Percentiles rank a stretch among this genome's conserved stretches.
Conservation (phyloP, 2,888 invertebrate species). For the Syritta pipiens region DNA sequence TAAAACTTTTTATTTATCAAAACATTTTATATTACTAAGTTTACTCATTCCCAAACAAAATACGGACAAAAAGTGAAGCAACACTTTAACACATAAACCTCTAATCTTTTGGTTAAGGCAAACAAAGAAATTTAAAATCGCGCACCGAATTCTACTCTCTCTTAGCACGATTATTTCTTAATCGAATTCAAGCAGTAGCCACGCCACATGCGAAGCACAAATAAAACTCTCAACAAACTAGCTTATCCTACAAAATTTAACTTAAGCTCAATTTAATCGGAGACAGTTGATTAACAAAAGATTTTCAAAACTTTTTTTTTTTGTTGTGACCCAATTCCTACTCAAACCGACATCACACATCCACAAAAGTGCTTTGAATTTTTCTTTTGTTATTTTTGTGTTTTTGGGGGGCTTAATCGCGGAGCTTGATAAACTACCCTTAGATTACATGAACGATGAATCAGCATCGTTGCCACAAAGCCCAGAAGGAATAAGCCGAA, state of each 20-base stretch:
- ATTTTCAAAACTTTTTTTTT: background rate
- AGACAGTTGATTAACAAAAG: no score
- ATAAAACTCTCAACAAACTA: background rate
- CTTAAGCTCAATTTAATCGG: no score
- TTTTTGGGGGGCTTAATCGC: constrained; percentile 21
- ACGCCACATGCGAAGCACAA: constrained; percentile 38
- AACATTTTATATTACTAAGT: no score
- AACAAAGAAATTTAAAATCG: background rate
- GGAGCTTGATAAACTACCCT: background rate
- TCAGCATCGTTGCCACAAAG: constrained; percentile 55
- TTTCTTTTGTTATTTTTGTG: no score
- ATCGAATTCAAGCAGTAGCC: background rate
- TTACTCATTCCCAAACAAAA: no score
- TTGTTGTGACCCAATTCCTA: no score
- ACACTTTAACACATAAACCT: no score
- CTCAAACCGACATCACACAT: background rate
- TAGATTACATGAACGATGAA: constrained; percentile 50
- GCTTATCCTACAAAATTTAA: no score
- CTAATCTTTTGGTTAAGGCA: no score
- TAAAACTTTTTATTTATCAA: no score
- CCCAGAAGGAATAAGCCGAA: constrained; percentile 49
- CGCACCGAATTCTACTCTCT: background rate
- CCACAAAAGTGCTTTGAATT: no score
- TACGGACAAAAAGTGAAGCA: no score
- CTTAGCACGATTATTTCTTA: background rate